Conservation (phyloP, 2,888 invertebrate species). For the Endomychus coccineus region DNA sequence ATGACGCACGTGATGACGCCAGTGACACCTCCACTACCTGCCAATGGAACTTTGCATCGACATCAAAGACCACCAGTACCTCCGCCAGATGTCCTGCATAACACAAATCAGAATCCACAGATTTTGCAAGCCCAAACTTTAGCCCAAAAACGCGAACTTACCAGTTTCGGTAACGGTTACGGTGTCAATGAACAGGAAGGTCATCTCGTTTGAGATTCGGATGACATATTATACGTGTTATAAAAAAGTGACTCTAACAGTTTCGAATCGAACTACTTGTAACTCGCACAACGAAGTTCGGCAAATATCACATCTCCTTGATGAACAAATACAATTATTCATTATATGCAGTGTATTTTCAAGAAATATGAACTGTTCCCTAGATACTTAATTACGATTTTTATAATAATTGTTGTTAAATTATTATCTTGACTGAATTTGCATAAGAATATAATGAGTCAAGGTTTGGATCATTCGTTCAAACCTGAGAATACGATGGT, state of each 20-base stretch:
- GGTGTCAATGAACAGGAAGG: constrained; percentile 45
- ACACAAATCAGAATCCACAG: constrained; percentile 42
- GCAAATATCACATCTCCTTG: too few species aligned
- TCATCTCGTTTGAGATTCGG: constrained; percentile 44
- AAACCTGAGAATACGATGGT: too few species aligned
- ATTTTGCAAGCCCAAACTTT: constrained; percentile 43
- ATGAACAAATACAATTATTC: too few species aligned
- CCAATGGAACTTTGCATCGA: constrained; percentile 41
- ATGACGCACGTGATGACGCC: constrained; percentile 45
- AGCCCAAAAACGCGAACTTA: constrained; percentile 41
- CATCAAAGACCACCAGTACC: constrained; percentile 37
- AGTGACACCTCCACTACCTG: constrained; percentile 35
- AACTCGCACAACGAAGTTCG: too few species aligned
- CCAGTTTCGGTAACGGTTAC: constrained; percentile 44
- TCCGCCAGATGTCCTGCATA: constrained; percentile 44
- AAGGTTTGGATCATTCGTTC: too few species aligned
- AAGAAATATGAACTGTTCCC: too few species aligned
- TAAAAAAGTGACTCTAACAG: constrained; percentile 27
- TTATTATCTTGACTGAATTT: too few species aligned
- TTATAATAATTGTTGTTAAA: too few species aligned
- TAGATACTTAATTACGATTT: too few species aligned
- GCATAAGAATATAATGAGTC: too few species aligned
- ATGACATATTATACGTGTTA: constrained; percentile 37
- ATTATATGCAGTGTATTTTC: too few species aligned
- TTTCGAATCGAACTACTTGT: too few species aligned